Evolutionary conservation across 2,113 vertebrate genomes (phyloP).

Genomic region (Apodemus sylvaticus): DNA sequence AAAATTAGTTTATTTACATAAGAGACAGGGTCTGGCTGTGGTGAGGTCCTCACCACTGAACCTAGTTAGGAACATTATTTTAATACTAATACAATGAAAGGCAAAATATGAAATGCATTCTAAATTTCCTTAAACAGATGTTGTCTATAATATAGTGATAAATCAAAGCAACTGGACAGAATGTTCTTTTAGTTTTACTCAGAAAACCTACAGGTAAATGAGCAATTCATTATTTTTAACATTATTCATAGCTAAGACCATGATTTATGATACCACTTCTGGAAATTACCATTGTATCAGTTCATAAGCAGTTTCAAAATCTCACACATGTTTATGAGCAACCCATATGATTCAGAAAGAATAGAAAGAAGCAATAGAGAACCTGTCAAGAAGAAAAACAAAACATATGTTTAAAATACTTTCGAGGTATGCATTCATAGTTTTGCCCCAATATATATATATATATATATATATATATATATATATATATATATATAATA

Average conservation of each 20-base stretch:
- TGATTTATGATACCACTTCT: not conserved
- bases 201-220: not conserved
- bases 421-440: not conserved
- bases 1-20: not conserved
- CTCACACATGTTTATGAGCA: not conserved
- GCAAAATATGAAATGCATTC: slow-evolving; percentile 33
- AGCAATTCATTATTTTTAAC: not conserved
- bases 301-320: slow-evolving; percentile 1
- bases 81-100: not conserved
- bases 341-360: not conserved
- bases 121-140: not conserved
- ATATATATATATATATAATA: not conserved
- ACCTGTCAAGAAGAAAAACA: not conserved
- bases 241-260: not conserved
- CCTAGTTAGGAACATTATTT: not conserved
- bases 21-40: not conserved
- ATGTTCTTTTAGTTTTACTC: not conserved
- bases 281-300: not conserved
- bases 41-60: not conserved
- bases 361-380: not conserved
- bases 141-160: not conserved
- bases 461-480: too few relatives aligned
- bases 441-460: too few relatives aligned
- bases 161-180: slow-evolving; percentile 35
- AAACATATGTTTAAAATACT: not conserved